Evolutionary conservation across 2,113 vertebrate genomes (phyloP), one percentile per base, ranked within the genome.

Genomic region (Callocephalon fimbriatum): DNA sequence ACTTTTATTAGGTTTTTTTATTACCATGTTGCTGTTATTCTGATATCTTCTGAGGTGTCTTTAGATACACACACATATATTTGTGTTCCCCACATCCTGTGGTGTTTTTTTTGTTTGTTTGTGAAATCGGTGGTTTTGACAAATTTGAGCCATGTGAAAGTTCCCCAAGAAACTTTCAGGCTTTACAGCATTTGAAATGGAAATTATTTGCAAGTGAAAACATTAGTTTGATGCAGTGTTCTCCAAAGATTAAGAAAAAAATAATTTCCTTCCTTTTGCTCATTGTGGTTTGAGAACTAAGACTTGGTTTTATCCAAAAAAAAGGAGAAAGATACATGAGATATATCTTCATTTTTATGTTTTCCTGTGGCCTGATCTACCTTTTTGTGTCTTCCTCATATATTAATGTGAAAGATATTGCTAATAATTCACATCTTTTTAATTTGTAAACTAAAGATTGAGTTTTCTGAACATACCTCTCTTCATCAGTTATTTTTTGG

Each of bases 241-340:
- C 26, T 90, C 31, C 58, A 79, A 61, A 82, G 42, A 80, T 21
- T 56, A n/a, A n/a, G 21, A 82, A 4, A 9, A 81, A 82, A 27
- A 16, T 14, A 1, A 1, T 0, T 35, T 85, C 77, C 66, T 89
- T 59, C 25, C 15, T 97, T 98, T 98, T 98, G 98, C 98, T 98
- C 96, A 98, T 96, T 97, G 98, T 98, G 98, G 98, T 98, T 98
- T 98, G 98, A 98, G 98, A 98, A 97, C 97, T 87, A 95, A 94
- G 35, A 95, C 66, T 83, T 88, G 86, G 82, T 95, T 54, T 91
- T 94, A 86, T 40, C 38, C 42, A 90, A 76, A 63, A 71, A 76
- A 61, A 19, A 47, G 1, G 25, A 40, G 1, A 40, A 0, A 59
- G 19, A 70, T 3, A 66, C 40, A 10, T 31, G 35, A 86, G 31